phyloP scores from a whole-genome alignment of 92 coral and sea anemone species.

The Porites cylindrica region DNA sequence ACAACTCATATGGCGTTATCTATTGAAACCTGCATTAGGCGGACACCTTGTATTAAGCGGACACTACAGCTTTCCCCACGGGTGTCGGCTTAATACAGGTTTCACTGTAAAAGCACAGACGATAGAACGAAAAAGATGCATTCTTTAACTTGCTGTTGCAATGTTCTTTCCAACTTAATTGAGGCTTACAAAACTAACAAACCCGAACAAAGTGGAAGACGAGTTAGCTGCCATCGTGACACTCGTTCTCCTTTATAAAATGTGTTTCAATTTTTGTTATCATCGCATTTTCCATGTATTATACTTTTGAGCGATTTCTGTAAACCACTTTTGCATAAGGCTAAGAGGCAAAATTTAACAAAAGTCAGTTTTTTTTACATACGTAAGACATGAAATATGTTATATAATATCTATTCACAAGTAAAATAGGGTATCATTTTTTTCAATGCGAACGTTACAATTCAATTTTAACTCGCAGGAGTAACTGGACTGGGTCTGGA shows the following conservation, averaged over 20 bases:
- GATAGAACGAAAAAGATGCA: too few species aligned
- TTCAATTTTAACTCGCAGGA: constrained; percentile 20
- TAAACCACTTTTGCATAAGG: neutral
- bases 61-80: too few species aligned
- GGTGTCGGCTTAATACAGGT: too few species aligned
- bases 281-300: neutral
- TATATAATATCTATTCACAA: neutral
- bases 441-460: neutral
- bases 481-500: constrained; percentile 32
- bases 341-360: neutral
- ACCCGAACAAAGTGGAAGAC: neutral
- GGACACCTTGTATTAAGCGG: too few species aligned
- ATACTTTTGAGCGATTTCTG: neutral
- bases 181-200: too few species aligned
- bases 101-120: too few species aligned
- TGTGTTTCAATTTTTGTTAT: neutral
- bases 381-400: neutral
- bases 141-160: too few species aligned
- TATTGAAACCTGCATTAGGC: too few species aligned
- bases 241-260: neutral
- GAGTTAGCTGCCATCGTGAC: neutral
- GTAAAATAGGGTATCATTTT: neutral
- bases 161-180: too few species aligned
- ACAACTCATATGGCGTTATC: too few species aligned
- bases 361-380: neutral